Percentiles rank a stretch among this genome's conserved stretches.
phyloP scores from a whole-genome alignment of 2,888 invertebrate genomes.

The Tiliacea citrago region DNA sequence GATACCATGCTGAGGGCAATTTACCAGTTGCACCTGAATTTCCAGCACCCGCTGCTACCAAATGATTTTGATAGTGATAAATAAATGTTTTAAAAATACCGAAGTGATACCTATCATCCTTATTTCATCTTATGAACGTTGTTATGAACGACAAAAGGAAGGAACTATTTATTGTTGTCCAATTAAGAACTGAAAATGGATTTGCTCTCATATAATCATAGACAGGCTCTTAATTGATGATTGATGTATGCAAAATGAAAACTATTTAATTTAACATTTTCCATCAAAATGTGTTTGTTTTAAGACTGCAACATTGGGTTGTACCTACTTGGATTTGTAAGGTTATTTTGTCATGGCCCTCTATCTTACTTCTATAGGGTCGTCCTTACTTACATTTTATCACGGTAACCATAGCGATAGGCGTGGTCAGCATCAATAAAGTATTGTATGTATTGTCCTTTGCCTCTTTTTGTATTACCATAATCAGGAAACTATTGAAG shows the following conservation, averaged over 20 bases:
- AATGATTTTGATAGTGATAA: conserved; percentile 7
- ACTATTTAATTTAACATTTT: background rate
- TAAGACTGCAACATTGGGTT: background rate
- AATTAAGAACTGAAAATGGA: too few relatives aligned
- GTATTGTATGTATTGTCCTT: background rate
- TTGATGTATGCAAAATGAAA: too few relatives aligned
- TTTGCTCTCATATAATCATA: too few relatives aligned
- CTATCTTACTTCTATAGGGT: background rate
- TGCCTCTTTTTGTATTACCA: too few relatives aligned
- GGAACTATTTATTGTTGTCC: background rate
- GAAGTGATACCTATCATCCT: too few relatives aligned
- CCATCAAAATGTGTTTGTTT: background rate
- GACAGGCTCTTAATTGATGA: too few relatives aligned
- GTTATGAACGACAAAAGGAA: background rate
- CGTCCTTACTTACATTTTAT: background rate
- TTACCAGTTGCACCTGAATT: conserved; percentile 60
- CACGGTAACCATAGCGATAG: background rate
- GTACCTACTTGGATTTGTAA: background rate
- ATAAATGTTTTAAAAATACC: too few relatives aligned
- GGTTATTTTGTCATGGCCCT: background rate
- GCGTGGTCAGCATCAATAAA: background rate
- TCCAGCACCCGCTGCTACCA: background rate
- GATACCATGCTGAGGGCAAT: conserved; percentile 73
- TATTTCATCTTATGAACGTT: background rate
- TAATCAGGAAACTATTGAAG: background rate